Evolutionary conservation across 2,797 vertebrate genomes (phyloP).

Genomic region (Pangasius mekongensis): DNA sequence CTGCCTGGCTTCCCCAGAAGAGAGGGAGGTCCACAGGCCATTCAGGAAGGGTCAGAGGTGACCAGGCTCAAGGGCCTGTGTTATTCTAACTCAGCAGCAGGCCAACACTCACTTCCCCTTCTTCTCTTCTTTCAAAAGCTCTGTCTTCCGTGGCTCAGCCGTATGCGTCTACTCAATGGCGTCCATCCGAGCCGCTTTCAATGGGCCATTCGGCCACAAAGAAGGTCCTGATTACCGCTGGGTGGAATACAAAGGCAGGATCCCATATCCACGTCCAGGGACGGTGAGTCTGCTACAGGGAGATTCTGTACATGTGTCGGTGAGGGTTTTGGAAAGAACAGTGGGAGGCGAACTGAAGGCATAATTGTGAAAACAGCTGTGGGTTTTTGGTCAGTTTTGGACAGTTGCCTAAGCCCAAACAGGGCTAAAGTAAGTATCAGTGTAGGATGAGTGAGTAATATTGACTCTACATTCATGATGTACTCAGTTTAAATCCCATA

Average conservation of each 20-base stretch:
- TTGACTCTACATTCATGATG: background rate
- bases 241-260: constrained; percentile 83
- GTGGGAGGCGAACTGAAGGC: background rate
- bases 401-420: background rate
- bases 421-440: background rate
- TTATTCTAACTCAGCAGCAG: constrained; percentile 66
- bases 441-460: background rate
- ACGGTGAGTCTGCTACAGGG: constrained; percentile 72
- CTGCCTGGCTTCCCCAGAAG: constrained; percentile 30
- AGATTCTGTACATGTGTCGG: constrained; percentile 21
- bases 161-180: constrained; percentile 85
- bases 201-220: constrained; percentile 85
- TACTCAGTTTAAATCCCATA: background rate
- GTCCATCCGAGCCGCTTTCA: constrained; percentile 83
- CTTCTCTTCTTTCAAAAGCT: constrained; percentile 63
- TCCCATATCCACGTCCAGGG: constrained; percentile 87
- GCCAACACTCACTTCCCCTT: constrained; percentile 52
- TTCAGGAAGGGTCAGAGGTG: constrained; percentile 64
- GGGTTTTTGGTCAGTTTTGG: background rate
- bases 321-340: background rate
- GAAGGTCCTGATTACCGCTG: constrained; percentile 84
- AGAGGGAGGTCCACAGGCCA: constrained; percentile 47
- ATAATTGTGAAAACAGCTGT: constrained; percentile 8
- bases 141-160: constrained; percentile 82
- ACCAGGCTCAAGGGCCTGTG: constrained; percentile 58